Evolutionary conservation across 2,888 invertebrate genomes (phyloP).

Genomic region (Adineta ricciae): DNA sequence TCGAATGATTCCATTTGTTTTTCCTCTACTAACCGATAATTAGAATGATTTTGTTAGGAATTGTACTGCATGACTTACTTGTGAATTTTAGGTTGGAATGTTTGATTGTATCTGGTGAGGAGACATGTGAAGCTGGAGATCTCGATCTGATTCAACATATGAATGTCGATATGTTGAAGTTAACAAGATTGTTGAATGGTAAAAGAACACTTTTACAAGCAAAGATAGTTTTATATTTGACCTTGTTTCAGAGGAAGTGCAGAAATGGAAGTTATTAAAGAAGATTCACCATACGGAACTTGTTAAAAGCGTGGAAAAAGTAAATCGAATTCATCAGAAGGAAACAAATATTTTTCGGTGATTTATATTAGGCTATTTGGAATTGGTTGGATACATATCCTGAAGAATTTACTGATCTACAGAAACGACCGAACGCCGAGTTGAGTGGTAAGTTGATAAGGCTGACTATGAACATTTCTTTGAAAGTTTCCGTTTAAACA

Average conservation of each 20-base stretch:
- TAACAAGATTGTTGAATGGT: constrained; percentile 65
- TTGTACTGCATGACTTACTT: neutral
- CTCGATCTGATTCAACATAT: constrained; percentile 94
- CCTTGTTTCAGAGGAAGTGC: constrained; percentile 62
- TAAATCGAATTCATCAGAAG: neutral
- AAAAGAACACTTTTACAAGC: too few species aligned
- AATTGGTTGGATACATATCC: constrained; percentile 99
- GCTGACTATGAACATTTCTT: neutral
- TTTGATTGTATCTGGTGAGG: constrained; percentile 73
- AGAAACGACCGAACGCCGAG: constrained; percentile 55
- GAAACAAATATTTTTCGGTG: neutral
- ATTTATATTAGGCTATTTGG: constrained; percentile 66
- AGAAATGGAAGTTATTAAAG: constrained; percentile 76
- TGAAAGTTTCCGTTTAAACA: neutral
- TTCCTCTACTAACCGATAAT: neutral
- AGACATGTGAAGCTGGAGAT: constrained; percentile 78
- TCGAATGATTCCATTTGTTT: neutral
- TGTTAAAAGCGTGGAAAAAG: constrained; percentile 74
- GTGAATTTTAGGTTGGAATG: constrained; percentile 57
- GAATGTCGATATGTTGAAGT: constrained; percentile 76
- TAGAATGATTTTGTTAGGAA: neutral
- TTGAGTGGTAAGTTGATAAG: constrained; percentile 44
- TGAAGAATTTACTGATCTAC: constrained; percentile 84
- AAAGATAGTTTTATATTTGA: neutral
- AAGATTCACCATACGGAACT: constrained; percentile 78